Evolutionary conservation across 2,888 invertebrate genomes (phyloP).

Genomic region (Clitarchus hookeri): DNA sequence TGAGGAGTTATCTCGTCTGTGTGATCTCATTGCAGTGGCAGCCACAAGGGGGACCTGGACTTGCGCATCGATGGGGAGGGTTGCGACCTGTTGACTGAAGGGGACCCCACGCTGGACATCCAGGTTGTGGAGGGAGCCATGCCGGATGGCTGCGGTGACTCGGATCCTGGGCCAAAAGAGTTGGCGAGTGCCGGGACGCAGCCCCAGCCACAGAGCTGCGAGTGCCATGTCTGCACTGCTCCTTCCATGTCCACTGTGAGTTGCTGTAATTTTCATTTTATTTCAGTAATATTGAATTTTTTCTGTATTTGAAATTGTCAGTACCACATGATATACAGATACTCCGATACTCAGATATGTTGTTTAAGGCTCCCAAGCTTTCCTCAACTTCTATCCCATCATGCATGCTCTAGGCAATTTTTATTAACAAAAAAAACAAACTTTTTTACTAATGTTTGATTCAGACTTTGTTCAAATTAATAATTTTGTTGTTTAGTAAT

Average conservation of each 20-base stretch:
- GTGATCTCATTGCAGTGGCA: not conserved
- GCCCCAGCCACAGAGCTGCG: constrained; percentile 44
- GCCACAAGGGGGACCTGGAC: constrained; percentile 37
- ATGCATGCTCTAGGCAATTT: no score
- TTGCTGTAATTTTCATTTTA: not conserved
- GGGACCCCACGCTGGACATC: constrained; percentile 15
- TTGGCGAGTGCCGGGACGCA: constrained; percentile 32
- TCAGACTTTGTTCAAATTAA: no score
- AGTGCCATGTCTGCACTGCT: constrained; percentile 47
- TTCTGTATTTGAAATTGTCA: no score
- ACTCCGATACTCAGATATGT: no score
- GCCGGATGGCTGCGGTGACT: constrained; percentile 29
- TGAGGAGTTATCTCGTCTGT: not conserved
- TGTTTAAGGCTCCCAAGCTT: no score
- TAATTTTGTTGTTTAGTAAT: no score
- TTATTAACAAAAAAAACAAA: no score
- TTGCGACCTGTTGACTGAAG: constrained; percentile 29
- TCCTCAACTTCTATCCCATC: no score
- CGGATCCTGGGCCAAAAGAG: constrained; percentile 37
- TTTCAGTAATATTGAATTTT: no score
- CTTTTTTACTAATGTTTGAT: no score
- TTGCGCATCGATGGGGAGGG: constrained; percentile 39
- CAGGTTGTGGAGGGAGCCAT: not conserved
- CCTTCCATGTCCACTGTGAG: constrained; percentile 43
- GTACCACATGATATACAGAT: no score